Evolutionary conservation across 2,888 invertebrate species (phyloP), one percentile per base, ranked within the genome.

Genomic region (Ceraclea dissimilis): DNA sequence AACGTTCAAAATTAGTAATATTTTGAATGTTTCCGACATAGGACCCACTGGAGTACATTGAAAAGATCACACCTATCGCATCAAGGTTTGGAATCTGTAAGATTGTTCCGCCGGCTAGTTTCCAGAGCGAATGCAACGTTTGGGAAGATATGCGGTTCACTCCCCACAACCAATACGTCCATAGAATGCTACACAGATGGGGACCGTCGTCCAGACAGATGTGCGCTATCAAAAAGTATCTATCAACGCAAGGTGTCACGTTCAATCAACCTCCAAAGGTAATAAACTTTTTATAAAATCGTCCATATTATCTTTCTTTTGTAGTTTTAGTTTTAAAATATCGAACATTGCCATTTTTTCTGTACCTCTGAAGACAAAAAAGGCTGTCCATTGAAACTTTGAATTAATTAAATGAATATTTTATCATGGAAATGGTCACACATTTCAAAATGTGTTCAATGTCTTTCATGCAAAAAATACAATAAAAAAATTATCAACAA

Each of bases 151-250:
- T 91, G 80, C 74, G 90, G 2, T 95, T 96, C 66, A 87, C 86
- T 0, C 90, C 90, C 0, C 87, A 88, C 62, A 91, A 93, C 71
- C 96, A 96, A 67, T 93, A 93, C 65, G 84, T 95, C 1, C 87
- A 93, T 65, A 88, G 91, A 62, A 84, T 95, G 82, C 79, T 87
- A 64, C 83, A 85, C 64, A 82, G 94, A 31, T 95, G 93, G 93
- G 94, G 95, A 0, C 87, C 90, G 0, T 91, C 88, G 64, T 85
- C 90, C 1, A 84, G 87, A 63, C 90, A 93, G 69, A 77, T 92
- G 68, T 85, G 88, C 69, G 90, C 91, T 6, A 93, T 96, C 50
- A 86, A 83, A 64, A 86, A 88, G 63, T 88, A 90, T 69, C 73
- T 93, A 58, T 82, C 85, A 1, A 85, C 86, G 0, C 88, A 92